Evolutionary conservation across 2,888 invertebrate genomes (phyloP).

Genomic region (Sclerodermus sp.): DNA sequence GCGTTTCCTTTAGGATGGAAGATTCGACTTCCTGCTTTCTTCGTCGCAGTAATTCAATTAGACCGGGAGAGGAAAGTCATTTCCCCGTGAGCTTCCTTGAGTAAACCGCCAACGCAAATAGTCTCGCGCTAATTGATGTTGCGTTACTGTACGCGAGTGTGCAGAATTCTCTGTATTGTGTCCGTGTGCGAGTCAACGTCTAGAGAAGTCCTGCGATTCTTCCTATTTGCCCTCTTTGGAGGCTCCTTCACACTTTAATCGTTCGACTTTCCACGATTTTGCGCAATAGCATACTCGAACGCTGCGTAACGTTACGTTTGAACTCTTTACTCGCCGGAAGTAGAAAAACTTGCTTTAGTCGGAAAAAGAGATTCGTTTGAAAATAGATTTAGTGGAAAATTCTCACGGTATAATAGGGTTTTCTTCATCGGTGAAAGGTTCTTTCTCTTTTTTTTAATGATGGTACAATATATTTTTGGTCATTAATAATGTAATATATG

Average conservation of each 20-base stretch:
- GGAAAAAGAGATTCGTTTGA: constrained; percentile 16
- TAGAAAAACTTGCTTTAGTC: constrained; percentile 9
- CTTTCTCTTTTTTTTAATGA: no score
- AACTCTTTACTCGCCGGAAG: constrained; percentile 10
- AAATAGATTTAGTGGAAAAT: no score
- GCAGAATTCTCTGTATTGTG: constrained; percentile 15
- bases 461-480: no score
- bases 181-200: background rate
- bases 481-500: no score
- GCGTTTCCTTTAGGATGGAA: background rate
- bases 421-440: no score
- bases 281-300: constrained; percentile 12
- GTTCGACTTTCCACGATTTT: constrained; percentile 19
- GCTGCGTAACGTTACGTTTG: constrained; percentile 15
- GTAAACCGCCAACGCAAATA: constrained; percentile 12
- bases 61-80: constrained; percentile 19
- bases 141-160: no score
- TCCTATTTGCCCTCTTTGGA: constrained; percentile 47
- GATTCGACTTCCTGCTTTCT: constrained; percentile 17
- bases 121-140: no score
- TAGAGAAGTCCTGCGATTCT: background rate
- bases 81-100: constrained; percentile 20
- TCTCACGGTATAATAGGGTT: no score
- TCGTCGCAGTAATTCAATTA: constrained; percentile 17
- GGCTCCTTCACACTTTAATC: constrained; percentile 7